Percentiles rank a stretch among this genome's conserved stretches.
These are phyloP conservation scores for Drosophila pseudotakahashii DNA, from an alignment of 2,888 invertebrate species.

Conservation along the genomic window DNA sequence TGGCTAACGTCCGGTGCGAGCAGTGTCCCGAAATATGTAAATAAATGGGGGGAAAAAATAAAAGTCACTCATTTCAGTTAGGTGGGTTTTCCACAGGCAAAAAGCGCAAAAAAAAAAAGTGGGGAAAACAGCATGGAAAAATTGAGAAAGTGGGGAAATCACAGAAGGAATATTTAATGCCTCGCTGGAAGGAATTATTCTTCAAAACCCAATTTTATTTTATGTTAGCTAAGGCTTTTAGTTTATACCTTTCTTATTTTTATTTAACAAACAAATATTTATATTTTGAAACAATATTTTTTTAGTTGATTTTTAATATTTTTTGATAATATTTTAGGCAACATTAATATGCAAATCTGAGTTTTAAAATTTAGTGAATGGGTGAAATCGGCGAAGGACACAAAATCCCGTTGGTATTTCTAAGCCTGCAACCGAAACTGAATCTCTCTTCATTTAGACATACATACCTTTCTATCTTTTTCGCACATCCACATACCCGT, in stretches of 20 bases:
- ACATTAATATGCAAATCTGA: constrained; percentile 34
- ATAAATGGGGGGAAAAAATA: constrained; percentile 19
- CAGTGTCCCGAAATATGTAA: constrained; percentile 32
- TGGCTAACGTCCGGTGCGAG: constrained; percentile 5
- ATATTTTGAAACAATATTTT: too few species aligned
- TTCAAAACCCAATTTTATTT: neutral
- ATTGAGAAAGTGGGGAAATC: constrained; percentile 5
- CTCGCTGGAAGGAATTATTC: too few species aligned
- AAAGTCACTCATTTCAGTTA: neutral
- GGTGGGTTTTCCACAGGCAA: neutral
- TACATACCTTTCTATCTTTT: neutral
- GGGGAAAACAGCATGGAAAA: neutral
- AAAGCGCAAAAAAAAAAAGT: neutral
- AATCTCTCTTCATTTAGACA: neutral
- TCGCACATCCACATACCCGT: neutral
- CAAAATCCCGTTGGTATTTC: neutral
- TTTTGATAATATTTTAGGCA: neutral
- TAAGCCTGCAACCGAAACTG: constrained; percentile 1
- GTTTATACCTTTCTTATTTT: too few species aligned
- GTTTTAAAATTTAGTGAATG: constrained; percentile 30
- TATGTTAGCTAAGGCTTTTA: neutral
- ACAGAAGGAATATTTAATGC: constrained; percentile 13
- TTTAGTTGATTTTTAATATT: neutral
- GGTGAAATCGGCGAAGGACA: constrained; percentile 1
- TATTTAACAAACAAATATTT: too few species aligned